Evolutionary conservation across 2,888 invertebrate species (phyloP), one percentile per base, ranked within the genome.

Genomic region (Macrosoma leucophasiata): DNA sequence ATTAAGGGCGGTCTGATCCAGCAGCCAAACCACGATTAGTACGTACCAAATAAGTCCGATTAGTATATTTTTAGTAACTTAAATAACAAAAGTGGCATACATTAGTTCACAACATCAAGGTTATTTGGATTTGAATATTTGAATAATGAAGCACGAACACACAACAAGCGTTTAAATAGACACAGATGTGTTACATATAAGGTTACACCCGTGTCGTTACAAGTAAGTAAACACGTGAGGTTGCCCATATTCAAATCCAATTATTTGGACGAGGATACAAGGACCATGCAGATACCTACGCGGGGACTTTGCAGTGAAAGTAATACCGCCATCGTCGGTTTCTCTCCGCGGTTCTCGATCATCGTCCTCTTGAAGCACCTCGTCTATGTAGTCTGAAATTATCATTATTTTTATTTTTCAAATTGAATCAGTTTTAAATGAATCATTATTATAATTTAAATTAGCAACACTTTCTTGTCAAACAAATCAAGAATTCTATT

Each of bases 241-340:
- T 14, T 30, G 22, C 33, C 29, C 31, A 43, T 50, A 52, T 75
- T 67, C 73, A 76, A 77, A 70, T 75, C 72, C 77, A 76, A 73
- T 70, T 52, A 31, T 40, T 43, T 36, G 56, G 57, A 50, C 55
- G 62, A 52, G 58, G 58, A 46, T 7, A 51, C 60, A 58, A 58
- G 58, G 55, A 44, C 38, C 82, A 79, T 82, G 81, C 82, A 69
- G 59, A 82, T 82, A 90, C 91, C 91, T 90, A 94, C 94, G 92
- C 77, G 91, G 91, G 70, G 93, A 91, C 85, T 93, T 92, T 42
- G 94, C 95, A 56, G 94, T 95, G 71, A 96, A 96, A 46, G 93
- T 95, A 53, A 95, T 93, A 60, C 94, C 94, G 74, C 92, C 92
- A 68, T 95, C 94, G 59, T 94, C 94, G 29, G 88, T 86, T 47